Evolutionary conservation across 2,113 vertebrate genomes (phyloP), one percentile per base, ranked within the genome.

Genomic region (Microcebus tavaratra): DNA sequence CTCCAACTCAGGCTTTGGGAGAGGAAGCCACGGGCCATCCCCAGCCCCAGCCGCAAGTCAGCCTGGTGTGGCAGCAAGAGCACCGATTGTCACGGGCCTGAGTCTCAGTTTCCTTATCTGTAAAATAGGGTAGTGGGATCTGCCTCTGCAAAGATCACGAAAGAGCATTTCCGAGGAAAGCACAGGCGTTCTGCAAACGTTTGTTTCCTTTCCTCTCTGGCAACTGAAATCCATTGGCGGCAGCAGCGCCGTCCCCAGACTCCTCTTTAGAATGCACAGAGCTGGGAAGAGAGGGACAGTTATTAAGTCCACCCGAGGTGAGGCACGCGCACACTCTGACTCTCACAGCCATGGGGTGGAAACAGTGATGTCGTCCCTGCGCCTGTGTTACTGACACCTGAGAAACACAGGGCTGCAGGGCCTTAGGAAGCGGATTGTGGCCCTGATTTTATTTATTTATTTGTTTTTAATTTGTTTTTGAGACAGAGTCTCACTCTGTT

Each of bases 301-400:
- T 73, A 42, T 55, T 31, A 78, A 68, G 81, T 75, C 80, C 36
- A 57, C 72, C 67, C 57, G 96, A 91, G 91, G 57, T 6, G 45
- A 68, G 61, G 86, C 91, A 31, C 25, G 55, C 45, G 8, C 42
- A 1, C 5, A 13, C 13, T 2, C 91, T 67, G 87, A 81, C 90
- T 72, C 31, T 68, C 90, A 61, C 78, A 97, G 88, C 76, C 59
- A 21, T 27, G 12, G 55, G 65, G 31, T 20, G 31, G 85, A 79
- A 61, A 42, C 42, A 59, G 65, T 45, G 73, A 55, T 45, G 86
- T n/a, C 53, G 85, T 61, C 76, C 67, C 55, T 82, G 78, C 88
- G 82, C 50, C 2, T 73, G 86, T 93, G 88, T 95, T 89, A 89
- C 91, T 70, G 96, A 84, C 50, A 80, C 61, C 15, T 63, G 89